A percentile compares a stretch with the other conserved stretches of the same genome.
Conservation (phyloP, 2,797 vertebrate genomes). For the Pseudochirops corinnae region DNA sequence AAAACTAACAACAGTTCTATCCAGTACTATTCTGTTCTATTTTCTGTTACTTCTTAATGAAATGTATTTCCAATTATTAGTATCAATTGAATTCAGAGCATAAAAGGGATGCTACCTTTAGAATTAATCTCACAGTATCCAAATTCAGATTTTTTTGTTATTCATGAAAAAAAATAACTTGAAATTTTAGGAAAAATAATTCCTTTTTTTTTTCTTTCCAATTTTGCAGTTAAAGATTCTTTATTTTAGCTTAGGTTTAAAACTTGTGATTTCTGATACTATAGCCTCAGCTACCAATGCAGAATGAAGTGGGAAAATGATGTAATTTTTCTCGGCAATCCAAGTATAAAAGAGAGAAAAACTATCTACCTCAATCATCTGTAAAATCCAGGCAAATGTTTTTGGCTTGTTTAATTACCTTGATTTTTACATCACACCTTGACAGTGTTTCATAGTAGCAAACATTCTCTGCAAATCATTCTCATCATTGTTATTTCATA, state of each 20-base stretch:
- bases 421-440: slow-evolving; percentile 5
- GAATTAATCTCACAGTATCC: background rate
- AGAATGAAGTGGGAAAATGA: slow-evolving; percentile 19
- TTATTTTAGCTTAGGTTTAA: background rate
- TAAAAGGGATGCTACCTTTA: background rate
- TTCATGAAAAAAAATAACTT: background rate
- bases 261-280: slow-evolving; percentile 2
- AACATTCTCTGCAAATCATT: slow-evolving; percentile 62
- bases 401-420: slow-evolving; percentile 16
- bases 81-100: slow-evolving; percentile 22
- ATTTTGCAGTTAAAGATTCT: slow-evolving; percentile 7
- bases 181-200: slow-evolving; percentile 37
- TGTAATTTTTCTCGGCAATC: background rate
- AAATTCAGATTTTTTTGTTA: slow-evolving; percentile 40
- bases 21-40: slow-evolving; percentile 44
- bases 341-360: background rate
- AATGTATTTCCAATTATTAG: slow-evolving; percentile 51
- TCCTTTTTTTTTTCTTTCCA: slow-evolving; percentile 1
- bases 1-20: slow-evolving; percentile 67
- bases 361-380: background rate
- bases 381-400: slow-evolving; percentile 1
- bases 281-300: background rate
- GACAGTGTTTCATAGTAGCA: slow-evolving; percentile 40
- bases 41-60: slow-evolving; percentile 50
- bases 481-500: slow-evolving; percentile 67